A percentile compares a stretch with the other conserved stretches of the same genome.
These are phyloP conservation scores for Trichonephila inaurata DNA, from an alignment of 1,140 invertebrate species.

Conservation along the genomic window DNA sequence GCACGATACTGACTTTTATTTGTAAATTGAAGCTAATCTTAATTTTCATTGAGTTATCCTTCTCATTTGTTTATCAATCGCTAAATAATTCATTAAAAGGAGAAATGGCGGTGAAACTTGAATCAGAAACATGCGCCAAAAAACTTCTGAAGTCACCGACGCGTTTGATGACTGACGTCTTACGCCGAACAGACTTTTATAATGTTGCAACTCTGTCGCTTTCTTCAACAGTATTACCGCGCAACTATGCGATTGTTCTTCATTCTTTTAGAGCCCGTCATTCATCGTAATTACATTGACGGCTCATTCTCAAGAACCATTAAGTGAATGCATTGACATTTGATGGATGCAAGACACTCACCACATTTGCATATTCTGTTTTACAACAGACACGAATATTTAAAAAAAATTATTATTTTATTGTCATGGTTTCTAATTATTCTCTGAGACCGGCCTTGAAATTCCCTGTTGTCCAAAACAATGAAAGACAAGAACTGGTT, in stretches of 20 bases:
- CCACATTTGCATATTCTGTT: background rate
- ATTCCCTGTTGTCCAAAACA: background rate
- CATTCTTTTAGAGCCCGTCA: background rate
- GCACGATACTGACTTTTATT: too few relatives aligned
- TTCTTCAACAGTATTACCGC: too few relatives aligned
- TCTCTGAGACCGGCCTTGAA: background rate
- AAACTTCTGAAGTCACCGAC: background rate
- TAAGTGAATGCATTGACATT: background rate
- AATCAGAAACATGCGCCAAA: too few relatives aligned
- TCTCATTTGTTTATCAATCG: too few relatives aligned
- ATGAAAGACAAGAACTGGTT: background rate
- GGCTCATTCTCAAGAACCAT: background rate
- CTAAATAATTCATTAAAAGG: too few relatives aligned
- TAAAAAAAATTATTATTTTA: background rate
- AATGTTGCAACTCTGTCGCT: background rate
- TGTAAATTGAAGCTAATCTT: too few relatives aligned
- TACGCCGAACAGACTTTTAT: background rate
- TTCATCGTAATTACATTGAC: background rate
- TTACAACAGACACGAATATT: background rate
- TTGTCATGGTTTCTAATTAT: background rate
- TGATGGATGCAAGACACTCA: background rate
- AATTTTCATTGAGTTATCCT: too few relatives aligned
- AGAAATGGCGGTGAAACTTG: too few relatives aligned
- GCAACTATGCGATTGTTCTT: too few relatives aligned
- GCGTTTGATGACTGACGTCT: background rate